Conservation (phyloP, 2,797 vertebrate species). For the Lepidocolaptes lacrymiger region DNA sequence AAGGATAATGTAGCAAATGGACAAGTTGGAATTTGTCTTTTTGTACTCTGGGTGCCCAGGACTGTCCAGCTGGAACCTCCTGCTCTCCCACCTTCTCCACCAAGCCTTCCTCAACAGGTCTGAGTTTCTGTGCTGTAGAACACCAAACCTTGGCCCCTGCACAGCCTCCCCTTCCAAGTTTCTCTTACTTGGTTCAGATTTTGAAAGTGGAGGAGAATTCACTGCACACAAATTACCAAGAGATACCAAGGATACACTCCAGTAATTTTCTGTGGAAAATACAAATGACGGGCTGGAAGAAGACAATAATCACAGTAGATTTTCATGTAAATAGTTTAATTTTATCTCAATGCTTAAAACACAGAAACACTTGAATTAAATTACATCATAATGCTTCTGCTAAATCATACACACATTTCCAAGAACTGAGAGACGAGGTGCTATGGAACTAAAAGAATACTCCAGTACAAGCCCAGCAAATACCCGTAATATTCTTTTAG, state of each 20-base stretch:
- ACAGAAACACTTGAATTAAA: conserved; percentile 70
- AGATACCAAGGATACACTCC: neutral
- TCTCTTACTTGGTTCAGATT: neutral
- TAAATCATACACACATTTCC: conserved; percentile 54
- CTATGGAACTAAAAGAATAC: conserved; percentile 52
- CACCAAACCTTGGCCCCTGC: neutral
- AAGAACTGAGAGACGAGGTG: conserved; percentile 25
- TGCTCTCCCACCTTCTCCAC: neutral
- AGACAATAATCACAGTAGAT: conserved; percentile 32
- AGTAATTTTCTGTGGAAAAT: neutral
- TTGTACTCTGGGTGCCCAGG: neutral
- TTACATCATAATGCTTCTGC: conserved; percentile 70
- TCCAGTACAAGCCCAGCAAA: conserved; percentile 22
- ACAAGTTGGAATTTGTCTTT: neutral
- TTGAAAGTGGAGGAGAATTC: neutral
- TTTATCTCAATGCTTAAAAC: conserved; percentile 71
- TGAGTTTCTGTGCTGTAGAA: neutral
- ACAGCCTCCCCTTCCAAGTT: neutral
- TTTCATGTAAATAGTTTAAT: conserved; percentile 76
- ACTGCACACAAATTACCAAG: neutral
- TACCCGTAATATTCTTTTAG: conserved; percentile 6
- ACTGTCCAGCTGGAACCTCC: neutral
- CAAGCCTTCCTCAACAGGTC: neutral
- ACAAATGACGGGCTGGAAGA: neutral
- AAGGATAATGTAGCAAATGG: neutral